Conservation (phyloP, 2,113 vertebrate genomes). For the Alaudala cheleensis region DNA sequence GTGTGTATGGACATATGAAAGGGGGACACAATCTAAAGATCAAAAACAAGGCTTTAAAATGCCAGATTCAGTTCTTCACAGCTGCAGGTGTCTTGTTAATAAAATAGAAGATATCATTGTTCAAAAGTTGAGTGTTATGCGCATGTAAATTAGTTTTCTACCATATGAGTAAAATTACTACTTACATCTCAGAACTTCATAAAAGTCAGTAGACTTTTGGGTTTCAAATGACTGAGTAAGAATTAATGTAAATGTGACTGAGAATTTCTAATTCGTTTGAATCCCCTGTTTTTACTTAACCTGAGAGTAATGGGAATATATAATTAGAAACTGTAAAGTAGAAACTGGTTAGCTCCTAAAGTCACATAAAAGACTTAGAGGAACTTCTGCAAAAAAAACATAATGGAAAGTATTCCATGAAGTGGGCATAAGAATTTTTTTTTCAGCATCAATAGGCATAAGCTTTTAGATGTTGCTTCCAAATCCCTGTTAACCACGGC, state of each 20-base stretch:
- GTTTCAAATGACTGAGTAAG: background rate
- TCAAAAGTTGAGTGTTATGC: background rate
- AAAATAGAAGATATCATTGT: background rate
- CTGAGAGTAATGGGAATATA: background rate
- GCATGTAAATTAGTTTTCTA: background rate
- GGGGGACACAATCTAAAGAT: background rate
- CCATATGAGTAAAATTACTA: background rate
- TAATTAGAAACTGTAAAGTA: background rate
- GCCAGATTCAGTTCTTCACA: background rate
- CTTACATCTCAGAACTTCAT: background rate
- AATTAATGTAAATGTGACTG: rapidly evolving
- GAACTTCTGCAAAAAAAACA: background rate
- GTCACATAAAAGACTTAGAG: background rate
- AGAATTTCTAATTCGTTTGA: background rate
- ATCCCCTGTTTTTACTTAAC: background rate
- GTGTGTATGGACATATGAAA: background rate
- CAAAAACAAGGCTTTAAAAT: background rate
- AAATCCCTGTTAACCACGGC: background rate
- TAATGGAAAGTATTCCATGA: background rate
- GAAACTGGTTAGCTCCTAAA: background rate
- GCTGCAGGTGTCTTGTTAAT: background rate
- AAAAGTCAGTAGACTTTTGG: background rate
- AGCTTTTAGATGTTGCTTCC: background rate
- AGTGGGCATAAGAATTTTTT: background rate
- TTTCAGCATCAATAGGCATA: background rate